Percentiles rank a stretch among this genome's conserved stretches.
phyloP scores from a whole-genome alignment of 2,888 invertebrate genomes.

The Vesta saturnalis region DNA sequence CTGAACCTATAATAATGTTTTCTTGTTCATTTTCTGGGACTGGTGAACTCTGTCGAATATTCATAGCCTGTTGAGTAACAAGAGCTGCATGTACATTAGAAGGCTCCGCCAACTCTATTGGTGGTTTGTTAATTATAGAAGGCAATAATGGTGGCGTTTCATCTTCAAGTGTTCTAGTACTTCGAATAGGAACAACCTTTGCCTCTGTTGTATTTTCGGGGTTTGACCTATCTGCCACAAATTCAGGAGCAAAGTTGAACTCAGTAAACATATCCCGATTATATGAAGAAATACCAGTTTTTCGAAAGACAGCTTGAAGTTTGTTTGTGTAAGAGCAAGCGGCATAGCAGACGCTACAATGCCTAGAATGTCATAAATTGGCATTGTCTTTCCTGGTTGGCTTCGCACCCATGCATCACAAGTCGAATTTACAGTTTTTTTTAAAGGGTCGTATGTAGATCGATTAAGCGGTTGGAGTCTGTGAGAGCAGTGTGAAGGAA shows the following conservation, averaged over 20 bases:
- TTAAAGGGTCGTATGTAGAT: not conserved
- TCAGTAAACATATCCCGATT: not conserved
- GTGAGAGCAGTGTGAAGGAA: not conserved
- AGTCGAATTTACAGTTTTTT: not conserved
- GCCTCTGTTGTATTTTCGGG: not conserved
- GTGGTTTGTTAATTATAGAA: too few species aligned
- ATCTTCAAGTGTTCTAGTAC: not conserved
- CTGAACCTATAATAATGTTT: not conserved
- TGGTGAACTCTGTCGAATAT: too few species aligned
- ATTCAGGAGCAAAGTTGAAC: not conserved
- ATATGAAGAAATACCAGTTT: not conserved
- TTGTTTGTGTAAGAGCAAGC: not conserved
- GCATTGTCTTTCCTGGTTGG: not conserved
- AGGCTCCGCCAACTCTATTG: too few species aligned
- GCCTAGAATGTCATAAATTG: too few species aligned
- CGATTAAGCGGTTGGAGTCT: not conserved
- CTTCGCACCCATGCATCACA: not conserved
- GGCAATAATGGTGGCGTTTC: not conserved
- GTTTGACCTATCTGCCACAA: not conserved
- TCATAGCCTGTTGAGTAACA: too few species aligned
- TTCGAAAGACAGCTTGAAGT: not conserved
- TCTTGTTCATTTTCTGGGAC: not conserved
- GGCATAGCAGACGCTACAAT: too few species aligned
- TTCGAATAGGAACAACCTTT: not conserved
- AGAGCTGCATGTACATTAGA: not conserved